Evolutionary conservation across 2,888 invertebrate genomes (phyloP).

Genomic region (Lasioglossum malachurum): DNA sequence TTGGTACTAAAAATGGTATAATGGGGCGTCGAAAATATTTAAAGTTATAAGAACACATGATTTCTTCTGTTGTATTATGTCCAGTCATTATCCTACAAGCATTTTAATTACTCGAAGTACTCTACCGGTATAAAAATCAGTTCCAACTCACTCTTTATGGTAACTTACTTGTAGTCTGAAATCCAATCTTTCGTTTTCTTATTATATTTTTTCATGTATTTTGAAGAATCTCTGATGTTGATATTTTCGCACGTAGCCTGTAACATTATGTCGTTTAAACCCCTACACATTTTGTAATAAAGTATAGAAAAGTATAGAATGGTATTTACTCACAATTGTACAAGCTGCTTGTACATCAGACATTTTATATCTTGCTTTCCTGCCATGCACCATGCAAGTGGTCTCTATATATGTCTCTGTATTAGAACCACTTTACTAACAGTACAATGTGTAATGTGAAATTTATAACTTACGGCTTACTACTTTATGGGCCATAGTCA

Average conservation of each 20-base stretch:
- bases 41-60: slow-evolving; percentile 25
- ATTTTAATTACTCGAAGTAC: slow-evolving; percentile 4
- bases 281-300: background rate
- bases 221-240: background rate
- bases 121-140: background rate
- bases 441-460: slow-evolving; percentile 8
- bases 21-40: slow-evolving; percentile 62
- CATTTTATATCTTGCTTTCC: slow-evolving; percentile 34
- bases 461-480: slow-evolving; percentile 47
- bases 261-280: slow-evolving; percentile 8
- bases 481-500: slow-evolving; percentile 24
- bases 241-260: slow-evolving; percentile 29
- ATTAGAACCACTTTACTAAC: slow-evolving; percentile 2
- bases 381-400: slow-evolving; percentile 24
- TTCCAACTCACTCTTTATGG: background rate
- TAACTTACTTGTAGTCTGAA: slow-evolving; percentile 49
- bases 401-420: slow-evolving; percentile 19
- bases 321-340: slow-evolving; percentile 47
- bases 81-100: slow-evolving; percentile 53
- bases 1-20: slow-evolving; percentile 59
- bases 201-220: background rate
- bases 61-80: slow-evolving; percentile 20
- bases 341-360: slow-evolving; percentile 1
- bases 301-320: background rate
- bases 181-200: slow-evolving; percentile 35